A percentile compares a stretch with the other conserved stretches of the same genome.
phyloP scores from a whole-genome alignment of 2,888 invertebrate genomes.

The Seira musarum region DNA sequence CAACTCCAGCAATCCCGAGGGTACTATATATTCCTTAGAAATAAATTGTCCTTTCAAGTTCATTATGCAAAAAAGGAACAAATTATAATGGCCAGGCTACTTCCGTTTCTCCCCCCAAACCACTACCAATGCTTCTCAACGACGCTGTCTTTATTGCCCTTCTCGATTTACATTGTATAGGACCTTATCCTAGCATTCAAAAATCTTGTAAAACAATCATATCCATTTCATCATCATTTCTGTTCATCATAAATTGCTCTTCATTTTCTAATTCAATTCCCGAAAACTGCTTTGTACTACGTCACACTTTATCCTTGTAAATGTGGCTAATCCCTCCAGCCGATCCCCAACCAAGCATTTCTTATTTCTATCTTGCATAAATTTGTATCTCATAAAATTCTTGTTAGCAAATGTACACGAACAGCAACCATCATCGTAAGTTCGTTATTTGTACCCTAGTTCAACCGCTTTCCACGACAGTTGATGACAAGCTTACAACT shows the following conservation, averaged over 20 bases:
- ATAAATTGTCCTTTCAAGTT: too few species aligned
- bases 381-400: constrained; percentile 45
- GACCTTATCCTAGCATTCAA: constrained; percentile 17
- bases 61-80: too few species aligned
- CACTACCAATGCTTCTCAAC: too few species aligned
- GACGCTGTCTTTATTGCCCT: background rate
- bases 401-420: constrained; percentile 35
- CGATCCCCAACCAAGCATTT: too few species aligned
- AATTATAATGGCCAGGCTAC: too few species aligned
- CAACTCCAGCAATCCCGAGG: too few species aligned
- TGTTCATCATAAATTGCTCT: too few species aligned
- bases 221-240: too few species aligned
- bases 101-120: too few species aligned
- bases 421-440: background rate
- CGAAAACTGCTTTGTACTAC: background rate
- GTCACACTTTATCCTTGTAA: background rate
- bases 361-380: too few species aligned
- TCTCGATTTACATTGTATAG: background rate
- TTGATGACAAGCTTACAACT: constrained; percentile 32
- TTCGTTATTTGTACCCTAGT: background rate
- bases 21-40: too few species aligned
- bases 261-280: background rate
- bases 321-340: constrained; percentile 20
- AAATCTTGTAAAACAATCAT: too few species aligned
- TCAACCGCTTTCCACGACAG: background rate